phyloP scores from a whole-genome alignment of 1,140 invertebrate genomes.

The Drosophila quadrilineata region DNA sequence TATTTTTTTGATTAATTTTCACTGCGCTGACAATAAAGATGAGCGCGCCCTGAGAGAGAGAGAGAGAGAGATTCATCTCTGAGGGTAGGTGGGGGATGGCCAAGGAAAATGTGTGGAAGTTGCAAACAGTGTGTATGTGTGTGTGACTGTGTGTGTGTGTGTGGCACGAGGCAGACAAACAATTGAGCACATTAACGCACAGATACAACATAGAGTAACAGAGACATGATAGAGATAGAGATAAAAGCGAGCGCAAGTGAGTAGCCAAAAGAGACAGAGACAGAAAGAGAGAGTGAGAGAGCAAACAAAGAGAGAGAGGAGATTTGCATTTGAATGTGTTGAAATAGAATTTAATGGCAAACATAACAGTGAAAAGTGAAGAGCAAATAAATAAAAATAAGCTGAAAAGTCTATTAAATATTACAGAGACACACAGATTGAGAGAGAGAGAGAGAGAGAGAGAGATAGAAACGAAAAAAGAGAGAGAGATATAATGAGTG shows the following conservation, averaged over 20 bases:
- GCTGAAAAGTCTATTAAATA: slow-evolving; percentile 39
- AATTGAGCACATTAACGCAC: slow-evolving; percentile 75
- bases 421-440: neutral
- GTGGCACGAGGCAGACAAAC: slow-evolving; percentile 62
- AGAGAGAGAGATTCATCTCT: neutral
- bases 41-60: neutral
- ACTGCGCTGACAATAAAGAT: slow-evolving; percentile 65
- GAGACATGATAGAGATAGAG: neutral
- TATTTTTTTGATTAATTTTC: slow-evolving; percentile 81
- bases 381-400: slow-evolving; percentile 68
- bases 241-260: too few species aligned
- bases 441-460: neutral
- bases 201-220: slow-evolving; percentile 42
- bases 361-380: slow-evolving; percentile 54
- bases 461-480: neutral
- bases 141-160: too few species aligned
- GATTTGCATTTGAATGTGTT: slow-evolving; percentile 75
- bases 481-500: neutral
- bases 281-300: neutral
- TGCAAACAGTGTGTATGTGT: slow-evolving; percentile 44
- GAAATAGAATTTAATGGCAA: slow-evolving; percentile 71
- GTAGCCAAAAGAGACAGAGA: neutral
- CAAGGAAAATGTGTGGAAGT: slow-evolving; percentile 35
- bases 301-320: slow-evolving; percentile 19
- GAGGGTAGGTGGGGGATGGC: neutral